A percentile compares a stretch with the other conserved stretches of the same genome.
These are phyloP conservation scores for Pomacea canaliculata DNA, from an alignment of 2,888 invertebrate species.

Conservation along the genomic window DNA sequence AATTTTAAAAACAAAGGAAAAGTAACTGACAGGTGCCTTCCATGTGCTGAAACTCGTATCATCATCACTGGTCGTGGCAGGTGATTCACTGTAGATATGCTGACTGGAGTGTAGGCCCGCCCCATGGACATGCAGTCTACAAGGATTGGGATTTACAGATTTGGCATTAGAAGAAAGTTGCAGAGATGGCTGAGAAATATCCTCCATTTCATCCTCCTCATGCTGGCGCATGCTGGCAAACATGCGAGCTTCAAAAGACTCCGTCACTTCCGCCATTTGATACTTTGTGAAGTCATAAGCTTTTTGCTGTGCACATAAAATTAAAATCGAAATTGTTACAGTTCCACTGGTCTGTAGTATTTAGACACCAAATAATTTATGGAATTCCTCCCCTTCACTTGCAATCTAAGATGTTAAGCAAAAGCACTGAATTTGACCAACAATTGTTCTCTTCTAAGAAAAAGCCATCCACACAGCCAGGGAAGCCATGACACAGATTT, in stretches of 20 bases:
- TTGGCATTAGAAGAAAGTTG: background rate
- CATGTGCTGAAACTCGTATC: conserved; percentile 63
- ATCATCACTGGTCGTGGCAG: conserved; percentile 60
- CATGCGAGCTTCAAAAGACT: conserved; percentile 65
- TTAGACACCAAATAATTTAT: too few relatives aligned
- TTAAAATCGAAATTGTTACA: background rate
- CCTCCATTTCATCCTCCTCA: conserved; percentile 50
- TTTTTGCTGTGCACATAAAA: conserved; percentile 39
- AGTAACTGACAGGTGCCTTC: conserved; percentile 56
- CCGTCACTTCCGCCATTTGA: conserved; percentile 60
- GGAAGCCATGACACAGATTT: too few relatives aligned
- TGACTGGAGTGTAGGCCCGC: conserved; percentile 14
- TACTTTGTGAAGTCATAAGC: conserved; percentile 61
- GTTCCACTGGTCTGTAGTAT: too few relatives aligned
- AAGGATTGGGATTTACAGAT: conserved; percentile 22
- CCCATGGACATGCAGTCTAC: conserved; percentile 2
- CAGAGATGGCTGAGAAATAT: conserved; percentile 34
- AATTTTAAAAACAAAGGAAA: too few relatives aligned
- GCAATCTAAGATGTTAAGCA: too few relatives aligned
- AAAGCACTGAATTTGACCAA: too few relatives aligned
- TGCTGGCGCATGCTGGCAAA: conserved; percentile 61
- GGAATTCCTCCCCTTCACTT: too few relatives aligned
- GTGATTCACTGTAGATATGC: conserved; percentile 53
- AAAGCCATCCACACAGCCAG: too few relatives aligned
- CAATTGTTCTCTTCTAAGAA: too few relatives aligned